Conservation (phyloP, 2,113 vertebrate species). For the Lynx canadensis region DNA sequence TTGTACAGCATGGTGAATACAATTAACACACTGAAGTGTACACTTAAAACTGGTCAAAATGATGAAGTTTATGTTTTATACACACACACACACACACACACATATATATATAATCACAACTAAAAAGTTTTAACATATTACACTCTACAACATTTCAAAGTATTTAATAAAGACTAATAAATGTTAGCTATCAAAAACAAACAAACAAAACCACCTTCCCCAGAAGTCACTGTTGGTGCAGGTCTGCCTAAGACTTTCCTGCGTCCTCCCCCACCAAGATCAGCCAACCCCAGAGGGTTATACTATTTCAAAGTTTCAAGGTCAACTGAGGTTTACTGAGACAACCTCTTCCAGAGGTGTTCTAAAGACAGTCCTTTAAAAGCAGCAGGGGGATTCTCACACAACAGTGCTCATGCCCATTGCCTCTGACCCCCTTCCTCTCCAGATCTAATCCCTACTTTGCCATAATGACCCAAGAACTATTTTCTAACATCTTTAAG, state of each 20-base stretch:
- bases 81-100: no score
- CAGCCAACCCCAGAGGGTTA: not conserved
- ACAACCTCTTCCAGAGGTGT: not conserved
- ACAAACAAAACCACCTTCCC: not conserved
- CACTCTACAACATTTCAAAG: not conserved
- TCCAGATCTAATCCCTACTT: not conserved
- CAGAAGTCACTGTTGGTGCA: not conserved
- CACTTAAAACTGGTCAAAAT: not conserved
- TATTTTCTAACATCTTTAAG: not conserved
- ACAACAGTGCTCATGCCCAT: not conserved
- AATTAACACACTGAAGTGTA: not conserved
- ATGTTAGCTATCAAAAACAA: not conserved
- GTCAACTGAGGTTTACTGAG: constrained; percentile 24
- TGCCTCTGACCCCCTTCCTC: not conserved
- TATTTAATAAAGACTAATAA: not conserved
- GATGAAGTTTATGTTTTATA: not conserved
- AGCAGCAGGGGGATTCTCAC: not conserved
- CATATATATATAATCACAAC: not conserved
- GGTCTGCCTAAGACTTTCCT: not conserved
- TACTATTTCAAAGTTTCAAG: constrained; percentile 11
- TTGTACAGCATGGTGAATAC: not conserved
- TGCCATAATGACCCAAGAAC: not conserved
- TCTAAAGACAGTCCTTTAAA: not conserved
- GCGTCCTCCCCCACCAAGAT: not conserved
- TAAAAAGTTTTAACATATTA: not conserved